Evolutionary conservation across 2,797 vertebrate genomes (phyloP).

Genomic region (Distichodus sexfasciatus): DNA sequence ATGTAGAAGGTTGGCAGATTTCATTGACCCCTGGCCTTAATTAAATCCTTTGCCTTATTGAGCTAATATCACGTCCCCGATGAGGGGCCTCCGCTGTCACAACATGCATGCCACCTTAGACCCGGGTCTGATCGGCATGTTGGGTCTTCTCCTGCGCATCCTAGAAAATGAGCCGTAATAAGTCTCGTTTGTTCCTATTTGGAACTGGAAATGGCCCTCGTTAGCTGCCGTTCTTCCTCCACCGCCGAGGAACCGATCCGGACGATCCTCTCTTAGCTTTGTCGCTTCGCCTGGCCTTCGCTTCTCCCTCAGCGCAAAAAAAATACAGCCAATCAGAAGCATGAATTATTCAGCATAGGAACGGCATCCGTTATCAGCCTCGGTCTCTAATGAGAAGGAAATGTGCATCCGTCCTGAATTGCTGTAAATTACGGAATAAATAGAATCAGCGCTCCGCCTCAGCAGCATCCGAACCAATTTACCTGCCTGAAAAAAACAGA

Average conservation of each 20-base stretch:
- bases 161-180: conserved; percentile 57
- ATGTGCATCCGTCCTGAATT: conserved; percentile 52
- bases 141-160: conserved; percentile 51
- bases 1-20: conserved; percentile 53
- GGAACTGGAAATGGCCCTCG: conserved; percentile 46
- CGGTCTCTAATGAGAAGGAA: conserved; percentile 50
- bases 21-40: conserved; percentile 54
- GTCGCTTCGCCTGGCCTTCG: background rate
- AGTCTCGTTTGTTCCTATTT: conserved; percentile 56
- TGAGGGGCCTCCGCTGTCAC: conserved; percentile 73
- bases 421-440: conserved; percentile 55
- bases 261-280: conserved; percentile 19
- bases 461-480: conserved; percentile 53
- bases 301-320: conserved; percentile 17
- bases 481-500: conserved; percentile 47
- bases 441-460: conserved; percentile 54
- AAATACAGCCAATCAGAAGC: conserved; percentile 33
- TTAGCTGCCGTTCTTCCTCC: conserved; percentile 36
- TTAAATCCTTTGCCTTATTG: conserved; percentile 70
- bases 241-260: conserved; percentile 16
- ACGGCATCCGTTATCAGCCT: conserved; percentile 43
- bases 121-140: conserved; percentile 74
- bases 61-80: conserved; percentile 80
- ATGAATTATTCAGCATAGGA: conserved; percentile 56
- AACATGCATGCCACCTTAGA: conserved; percentile 74